A percentile compares a stretch with the other conserved stretches of the same genome.
Evolutionary conservation across 2,797 vertebrate species (phyloP).

Genomic region (Danio albolineatus): DNA sequence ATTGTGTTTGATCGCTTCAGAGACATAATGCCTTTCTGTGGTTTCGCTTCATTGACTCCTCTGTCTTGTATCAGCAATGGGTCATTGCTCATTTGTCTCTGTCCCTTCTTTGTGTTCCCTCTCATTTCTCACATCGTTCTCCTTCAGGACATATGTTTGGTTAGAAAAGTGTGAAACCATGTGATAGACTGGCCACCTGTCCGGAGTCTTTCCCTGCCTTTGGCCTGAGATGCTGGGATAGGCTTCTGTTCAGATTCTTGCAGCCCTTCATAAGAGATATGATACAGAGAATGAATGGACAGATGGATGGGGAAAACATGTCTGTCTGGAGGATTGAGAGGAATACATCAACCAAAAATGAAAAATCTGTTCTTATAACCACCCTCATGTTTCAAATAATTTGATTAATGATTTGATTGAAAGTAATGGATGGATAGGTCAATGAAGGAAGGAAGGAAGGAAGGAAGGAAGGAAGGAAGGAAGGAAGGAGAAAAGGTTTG

Average conservation of each 20-base stretch:
- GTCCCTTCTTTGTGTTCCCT: conserved; percentile 21
- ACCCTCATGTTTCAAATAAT: neutral
- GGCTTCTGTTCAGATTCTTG: neutral
- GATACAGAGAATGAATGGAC: neutral
- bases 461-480: too few species aligned
- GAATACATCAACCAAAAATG: neutral
- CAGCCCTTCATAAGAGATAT: too few species aligned
- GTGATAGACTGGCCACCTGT: conserved; percentile 2
- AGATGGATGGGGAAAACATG: neutral
- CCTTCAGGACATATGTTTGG: conserved; percentile 31
- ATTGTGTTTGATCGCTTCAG: conserved; percentile 60
- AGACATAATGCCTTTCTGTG: conserved; percentile 35
- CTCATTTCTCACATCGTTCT: conserved; percentile 37
- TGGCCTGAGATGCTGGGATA: neutral
- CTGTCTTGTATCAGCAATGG: conserved; percentile 20
- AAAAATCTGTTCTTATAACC: neutral
- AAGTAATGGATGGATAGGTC: too few species aligned
- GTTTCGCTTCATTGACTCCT: conserved; percentile 39
- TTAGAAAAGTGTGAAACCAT: neutral
- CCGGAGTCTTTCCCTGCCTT: conserved; percentile 7
- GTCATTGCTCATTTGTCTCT: conserved; percentile 43
- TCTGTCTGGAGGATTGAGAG: neutral
- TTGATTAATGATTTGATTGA: too few species aligned
- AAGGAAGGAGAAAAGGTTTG: too few species aligned
- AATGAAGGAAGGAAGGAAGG: too few species aligned